These are phyloP conservation scores for Montipora sp. DNA, from an alignment of 64 coral and sea anemone species.

Conservation along the genomic window DNA sequence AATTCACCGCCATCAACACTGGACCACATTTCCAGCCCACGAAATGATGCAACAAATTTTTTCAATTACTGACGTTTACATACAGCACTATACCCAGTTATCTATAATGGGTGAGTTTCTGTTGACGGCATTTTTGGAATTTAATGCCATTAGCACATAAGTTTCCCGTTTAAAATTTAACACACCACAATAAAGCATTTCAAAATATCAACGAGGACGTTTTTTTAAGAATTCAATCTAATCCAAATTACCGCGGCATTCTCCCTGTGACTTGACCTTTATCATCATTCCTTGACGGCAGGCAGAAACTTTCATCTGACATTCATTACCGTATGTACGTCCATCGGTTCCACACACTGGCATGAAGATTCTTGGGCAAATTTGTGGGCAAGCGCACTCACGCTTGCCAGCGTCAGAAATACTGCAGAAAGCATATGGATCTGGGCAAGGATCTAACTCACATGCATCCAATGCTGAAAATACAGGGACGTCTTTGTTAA, in stretches of 20 bases:
- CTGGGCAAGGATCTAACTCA: slow-evolving; percentile 29
- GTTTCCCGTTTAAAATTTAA: background rate
- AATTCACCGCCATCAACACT: no score
- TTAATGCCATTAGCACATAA: no score
- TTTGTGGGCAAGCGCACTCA: slow-evolving; percentile 5
- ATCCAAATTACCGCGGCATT: background rate
- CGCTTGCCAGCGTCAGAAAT: slow-evolving; percentile 19
- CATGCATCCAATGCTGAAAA: slow-evolving; percentile 20
- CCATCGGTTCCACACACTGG: slow-evolving; percentile 42
- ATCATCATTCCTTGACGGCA: slow-evolving; percentile 49
- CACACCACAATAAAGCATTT: background rate
- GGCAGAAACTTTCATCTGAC: slow-evolving; percentile 17
- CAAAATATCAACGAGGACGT: no score
- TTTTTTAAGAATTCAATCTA: no score
- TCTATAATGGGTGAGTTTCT: no score
- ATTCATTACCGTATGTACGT: background rate
- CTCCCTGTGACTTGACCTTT: slow-evolving; percentile 13
- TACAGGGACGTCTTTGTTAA: background rate
- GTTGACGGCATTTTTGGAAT: no score
- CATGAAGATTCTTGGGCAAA: background rate
- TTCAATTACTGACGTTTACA: no score
- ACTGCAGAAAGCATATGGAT: slow-evolving; percentile 29
- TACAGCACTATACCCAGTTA: no score
- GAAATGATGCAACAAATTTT: no score
- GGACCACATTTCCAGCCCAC: no score